Evolutionary conservation across 2,888 invertebrate genomes (phyloP).

Genomic region (Lacanobia oleracea): DNA sequence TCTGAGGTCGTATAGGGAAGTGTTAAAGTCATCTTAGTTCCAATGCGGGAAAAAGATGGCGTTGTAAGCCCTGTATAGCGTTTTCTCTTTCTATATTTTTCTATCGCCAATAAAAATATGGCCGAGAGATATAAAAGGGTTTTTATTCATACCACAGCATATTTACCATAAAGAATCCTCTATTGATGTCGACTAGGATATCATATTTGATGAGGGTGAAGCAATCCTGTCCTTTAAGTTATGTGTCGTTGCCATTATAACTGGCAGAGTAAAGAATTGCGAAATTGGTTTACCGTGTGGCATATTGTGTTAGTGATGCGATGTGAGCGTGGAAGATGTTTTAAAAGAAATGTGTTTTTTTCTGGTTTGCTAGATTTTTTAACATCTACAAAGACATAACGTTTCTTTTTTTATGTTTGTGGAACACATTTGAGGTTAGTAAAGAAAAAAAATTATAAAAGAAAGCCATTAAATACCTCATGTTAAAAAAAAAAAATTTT

Average conservation of each 20-base stretch:
- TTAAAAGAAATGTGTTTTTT: too few relatives aligned
- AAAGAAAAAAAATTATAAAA: too few relatives aligned
- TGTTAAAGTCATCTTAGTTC: slow-evolving; percentile 21
- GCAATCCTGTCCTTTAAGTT: slow-evolving; percentile 44
- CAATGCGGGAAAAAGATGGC: background rate
- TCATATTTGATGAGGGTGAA: slow-evolving; percentile 63
- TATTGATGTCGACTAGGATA: slow-evolving; percentile 55
- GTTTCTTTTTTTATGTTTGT: too few relatives aligned
- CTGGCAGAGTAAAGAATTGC: slow-evolving; percentile 30
- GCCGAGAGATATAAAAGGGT: slow-evolving; percentile 33
- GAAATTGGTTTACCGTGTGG: slow-evolving; percentile 11
- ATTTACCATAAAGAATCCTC: slow-evolving; percentile 53
- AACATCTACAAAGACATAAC: too few relatives aligned
- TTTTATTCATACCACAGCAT: slow-evolving; percentile 48
- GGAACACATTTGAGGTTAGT: too few relatives aligned
- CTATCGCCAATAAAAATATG: slow-evolving; percentile 24
- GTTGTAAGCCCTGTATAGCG: background rate
- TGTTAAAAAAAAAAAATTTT: too few relatives aligned
- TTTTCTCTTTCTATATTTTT: slow-evolving; percentile 12
- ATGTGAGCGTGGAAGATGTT: background rate
- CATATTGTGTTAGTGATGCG: background rate
- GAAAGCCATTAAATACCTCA: too few relatives aligned
- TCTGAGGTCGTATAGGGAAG: background rate
- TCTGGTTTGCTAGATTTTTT: too few relatives aligned
- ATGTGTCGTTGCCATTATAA: slow-evolving; percentile 38